Conservation (phyloP, 1,140 invertebrate genomes). For the Solenopsis fugax region DNA sequence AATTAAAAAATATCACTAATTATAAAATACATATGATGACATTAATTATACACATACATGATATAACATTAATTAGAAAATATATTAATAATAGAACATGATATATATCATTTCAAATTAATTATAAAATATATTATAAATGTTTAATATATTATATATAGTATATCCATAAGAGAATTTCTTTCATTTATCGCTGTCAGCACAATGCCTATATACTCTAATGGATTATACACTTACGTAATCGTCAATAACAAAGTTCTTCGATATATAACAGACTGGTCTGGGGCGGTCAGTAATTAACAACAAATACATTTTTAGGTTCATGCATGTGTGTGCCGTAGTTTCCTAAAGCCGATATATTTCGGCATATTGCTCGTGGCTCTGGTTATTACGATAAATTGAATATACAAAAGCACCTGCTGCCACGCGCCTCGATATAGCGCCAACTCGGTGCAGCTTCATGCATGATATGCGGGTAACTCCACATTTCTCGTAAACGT, state of each 20-base stretch:
- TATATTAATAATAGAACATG: too few relatives aligned
- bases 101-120: background rate
- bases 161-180: background rate
- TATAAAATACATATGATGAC: too few relatives aligned
- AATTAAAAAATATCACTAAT: too few relatives aligned
- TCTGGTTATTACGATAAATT: slow-evolving; percentile 72
- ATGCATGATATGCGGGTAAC: slow-evolving; percentile 72
- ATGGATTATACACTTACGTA: background rate
- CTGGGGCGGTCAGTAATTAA: slow-evolving; percentile 24
- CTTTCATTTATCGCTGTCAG: background rate
- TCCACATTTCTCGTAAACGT: slow-evolving; percentile 48
- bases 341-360: slow-evolving; percentile 45
- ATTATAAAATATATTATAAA: background rate
- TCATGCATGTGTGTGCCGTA: background rate
- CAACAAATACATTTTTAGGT: slow-evolving; percentile 57
- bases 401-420: slow-evolving; percentile 73
- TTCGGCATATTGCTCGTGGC: slow-evolving; percentile 58
- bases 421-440: slow-evolving; percentile 45
- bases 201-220: background rate
- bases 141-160: background rate
- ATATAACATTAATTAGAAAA: too few relatives aligned
- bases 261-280: too few relatives aligned
- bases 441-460: slow-evolving; percentile 47
- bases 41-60: too few relatives aligned
- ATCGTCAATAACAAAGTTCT: slow-evolving; percentile 16